Evolutionary conservation across 2,113 vertebrate genomes (phyloP), one percentile per base, ranked within the genome.

Genomic region (Gallinago media): DNA sequence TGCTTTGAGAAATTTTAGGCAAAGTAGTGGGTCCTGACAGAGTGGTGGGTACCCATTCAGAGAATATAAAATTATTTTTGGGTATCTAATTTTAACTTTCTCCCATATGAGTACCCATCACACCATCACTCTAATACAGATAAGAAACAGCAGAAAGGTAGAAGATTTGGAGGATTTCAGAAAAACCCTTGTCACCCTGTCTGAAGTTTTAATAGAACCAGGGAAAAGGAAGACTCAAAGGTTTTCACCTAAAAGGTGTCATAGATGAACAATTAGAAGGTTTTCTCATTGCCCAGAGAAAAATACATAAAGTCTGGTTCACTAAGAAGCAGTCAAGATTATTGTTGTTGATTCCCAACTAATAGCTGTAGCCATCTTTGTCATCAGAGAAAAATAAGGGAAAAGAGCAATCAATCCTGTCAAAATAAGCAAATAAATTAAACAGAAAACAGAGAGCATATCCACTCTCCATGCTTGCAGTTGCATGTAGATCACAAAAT

Each of bases 71-170:
- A 92, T 94, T 88, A 80, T 46, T 88, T 93, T 59, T 65, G 34
- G 25, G n/a, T 83, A 71, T 67, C 6, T 85, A 90, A 96, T 96
- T 96, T 92, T 88, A 85, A 70, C 42, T 82, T 94, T 94, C 96
- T 97, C 82, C 23, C 36, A 16, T 66, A 59, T 63, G 34, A 83
- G 46, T 84, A 92, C 55, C 85, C 89, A 90, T 55, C 81, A 95
- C 3, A 0, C 66, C 44, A 87, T 74, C 67, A 77, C 13, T 90
- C 31, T 70, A 82, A 70, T 23, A 70, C 8, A 79, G 40, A 32
- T 23, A 88, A 89, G 65, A 94, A 79, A 75, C 5, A 82, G 58
- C 87, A 87, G 87, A 91, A 91, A 89, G 29, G 18, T 74, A 50
- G 36, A 9, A 61, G 44, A 88, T 76, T 26, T 58, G 38, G 26